Conservation (phyloP, 2,797 vertebrate genomes). For the Potorous gilbertii region DNA sequence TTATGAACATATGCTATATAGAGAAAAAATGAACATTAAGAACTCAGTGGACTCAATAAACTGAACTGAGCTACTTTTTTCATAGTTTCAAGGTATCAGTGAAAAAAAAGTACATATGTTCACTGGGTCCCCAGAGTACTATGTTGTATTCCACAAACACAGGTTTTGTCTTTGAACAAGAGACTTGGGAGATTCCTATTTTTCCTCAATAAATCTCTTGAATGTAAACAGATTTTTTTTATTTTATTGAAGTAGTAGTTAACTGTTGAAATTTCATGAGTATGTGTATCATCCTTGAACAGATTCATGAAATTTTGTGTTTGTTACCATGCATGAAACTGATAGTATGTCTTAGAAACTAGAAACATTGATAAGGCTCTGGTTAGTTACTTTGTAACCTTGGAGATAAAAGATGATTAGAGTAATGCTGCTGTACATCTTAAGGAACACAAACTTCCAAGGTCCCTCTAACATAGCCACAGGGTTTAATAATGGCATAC, state of each 20-base stretch:
- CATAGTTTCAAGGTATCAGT: slow-evolving; percentile 61
- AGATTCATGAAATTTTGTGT: slow-evolving; percentile 51
- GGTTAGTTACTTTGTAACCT: slow-evolving; percentile 34
- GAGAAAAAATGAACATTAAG: slow-evolving; percentile 71
- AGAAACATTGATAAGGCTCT: slow-evolving; percentile 49
- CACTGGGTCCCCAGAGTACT: slow-evolving; percentile 25
- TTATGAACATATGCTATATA: slow-evolving; percentile 48
- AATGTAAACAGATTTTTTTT: slow-evolving; percentile 28
- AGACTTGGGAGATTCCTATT: slow-evolving; percentile 38
- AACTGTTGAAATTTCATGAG: slow-evolving; percentile 41
- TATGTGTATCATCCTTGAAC: slow-evolving; percentile 47
- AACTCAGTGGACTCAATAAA: slow-evolving; percentile 55
- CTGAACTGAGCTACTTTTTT: slow-evolving; percentile 67
- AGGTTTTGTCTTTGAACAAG: neutral
- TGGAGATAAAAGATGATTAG: slow-evolving; percentile 38
- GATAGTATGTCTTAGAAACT: slow-evolving; percentile 41
- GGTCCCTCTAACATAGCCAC: neutral
- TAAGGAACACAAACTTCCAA: neutral
- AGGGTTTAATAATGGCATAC: neutral
- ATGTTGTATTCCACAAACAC: slow-evolving; percentile 53
- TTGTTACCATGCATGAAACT: slow-evolving; percentile 62
- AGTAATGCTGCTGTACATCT: neutral
- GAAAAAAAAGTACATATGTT: slow-evolving; percentile 25
- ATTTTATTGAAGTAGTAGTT: slow-evolving; percentile 23
- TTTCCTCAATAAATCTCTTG: slow-evolving; percentile 48